Evolutionary conservation across 2,888 invertebrate genomes (phyloP).

Genomic region (Drosophila paramelanica): DNA sequence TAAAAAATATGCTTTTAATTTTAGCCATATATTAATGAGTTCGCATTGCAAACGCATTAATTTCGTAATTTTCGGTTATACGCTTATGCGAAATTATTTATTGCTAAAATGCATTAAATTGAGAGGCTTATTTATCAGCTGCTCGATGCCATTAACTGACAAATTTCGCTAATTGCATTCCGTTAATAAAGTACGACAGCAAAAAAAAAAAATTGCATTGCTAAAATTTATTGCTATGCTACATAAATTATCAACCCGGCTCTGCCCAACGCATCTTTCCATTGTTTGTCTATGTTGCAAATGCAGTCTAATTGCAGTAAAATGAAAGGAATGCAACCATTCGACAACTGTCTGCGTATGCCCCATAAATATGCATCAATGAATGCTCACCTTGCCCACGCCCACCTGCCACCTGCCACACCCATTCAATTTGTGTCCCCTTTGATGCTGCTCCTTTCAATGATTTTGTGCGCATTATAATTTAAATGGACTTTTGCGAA

Average conservation of each 20-base stretch:
- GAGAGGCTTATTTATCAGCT: conserved; percentile 82
- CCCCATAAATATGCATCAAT: conserved; percentile 65
- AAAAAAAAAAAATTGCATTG: conserved; percentile 22
- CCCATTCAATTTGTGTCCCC: conserved; percentile 14
- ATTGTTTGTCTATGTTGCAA: conserved; percentile 43
- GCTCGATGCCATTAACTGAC: conserved; percentile 76
- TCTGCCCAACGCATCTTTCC: background rate
- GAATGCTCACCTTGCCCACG: conserved; percentile 24
- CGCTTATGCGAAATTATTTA: conserved; percentile 63
- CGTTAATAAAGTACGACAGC: conserved; percentile 73
- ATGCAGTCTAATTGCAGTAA: conserved; percentile 64
- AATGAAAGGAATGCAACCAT: conserved; percentile 69
- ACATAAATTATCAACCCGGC: conserved; percentile 47
- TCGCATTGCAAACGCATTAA: conserved; percentile 62
- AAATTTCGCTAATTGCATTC: conserved; percentile 78
- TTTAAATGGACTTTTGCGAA: conserved; percentile 79
- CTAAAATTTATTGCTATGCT: conserved; percentile 58
- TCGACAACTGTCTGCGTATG: conserved; percentile 72
- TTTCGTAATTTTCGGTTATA: conserved; percentile 44
- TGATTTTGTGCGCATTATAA: conserved; percentile 71
- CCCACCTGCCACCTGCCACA: background rate
- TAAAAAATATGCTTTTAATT: conserved; percentile 65
- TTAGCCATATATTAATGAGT: conserved; percentile 72
- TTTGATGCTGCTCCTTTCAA: conserved; percentile 52
- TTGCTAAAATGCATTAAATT: conserved; percentile 80